Evolutionary conservation across 2,888 invertebrate genomes (phyloP).

Genomic region (Spialia ferax): DNA sequence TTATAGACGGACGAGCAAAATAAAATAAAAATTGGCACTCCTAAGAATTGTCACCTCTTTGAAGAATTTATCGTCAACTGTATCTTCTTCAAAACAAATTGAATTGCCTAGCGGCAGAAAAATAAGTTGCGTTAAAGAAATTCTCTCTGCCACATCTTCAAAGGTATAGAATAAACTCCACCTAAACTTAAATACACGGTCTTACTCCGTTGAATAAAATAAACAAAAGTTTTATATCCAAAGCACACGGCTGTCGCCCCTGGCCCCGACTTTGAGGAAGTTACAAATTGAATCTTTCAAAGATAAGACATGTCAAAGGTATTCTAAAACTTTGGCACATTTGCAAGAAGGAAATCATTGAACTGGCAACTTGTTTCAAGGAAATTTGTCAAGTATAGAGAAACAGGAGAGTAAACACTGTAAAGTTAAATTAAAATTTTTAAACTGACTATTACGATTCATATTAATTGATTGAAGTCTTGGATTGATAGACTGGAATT

Average conservation of each 20-base stretch:
- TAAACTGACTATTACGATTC: neutral
- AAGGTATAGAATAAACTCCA: neutral
- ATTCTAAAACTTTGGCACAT: slow-evolving; percentile 28
- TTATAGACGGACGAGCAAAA: too few relatives aligned
- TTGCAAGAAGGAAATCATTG: slow-evolving; percentile 30
- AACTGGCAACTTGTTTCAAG: slow-evolving; percentile 25
- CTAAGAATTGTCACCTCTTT: too few relatives aligned
- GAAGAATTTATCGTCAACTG: too few relatives aligned
- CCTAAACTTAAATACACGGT: slow-evolving; percentile 16
- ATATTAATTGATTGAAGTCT: too few relatives aligned
- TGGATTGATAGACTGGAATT: too few relatives aligned
- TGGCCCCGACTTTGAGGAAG: slow-evolving; percentile 22
- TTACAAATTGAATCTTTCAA: slow-evolving; percentile 39
- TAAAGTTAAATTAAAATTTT: neutral
- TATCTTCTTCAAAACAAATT: too few relatives aligned
- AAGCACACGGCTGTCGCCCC: slow-evolving; percentile 23
- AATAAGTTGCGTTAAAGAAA: neutral
- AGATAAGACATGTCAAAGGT: slow-evolving; percentile 36
- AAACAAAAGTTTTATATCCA: slow-evolving; percentile 34
- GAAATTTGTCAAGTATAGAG: slow-evolving; percentile 11
- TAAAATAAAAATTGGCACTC: too few relatives aligned
- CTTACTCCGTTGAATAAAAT: slow-evolving; percentile 15
- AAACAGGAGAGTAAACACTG: neutral
- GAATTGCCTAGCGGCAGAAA: too few relatives aligned
- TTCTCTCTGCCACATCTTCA: neutral